phyloP scores from a whole-genome alignment of 2,113 vertebrate genomes.

The zebrafish (Danio rerio) region GRCz12tu NC_133192.1:13649001-13649500 shows the following conservation, averaged over 20 bases:
- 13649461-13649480: conserved; percentile 30
- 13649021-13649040: too few species aligned
- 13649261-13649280: neutral
- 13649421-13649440: neutral
- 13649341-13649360: neutral
- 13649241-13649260: neutral
- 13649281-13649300: conserved; percentile 1
- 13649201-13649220: neutral
- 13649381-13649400: neutral
- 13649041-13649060: too few species aligned
- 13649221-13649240: neutral
- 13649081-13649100: conserved; percentile 49
- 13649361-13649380: neutral
- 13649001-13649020: too few species aligned
- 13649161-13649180: conserved; percentile 5
- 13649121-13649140: neutral
- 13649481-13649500: conserved; percentile 14
- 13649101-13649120: neutral
- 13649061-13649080: conserved; percentile 42
- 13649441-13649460: conserved; percentile 57
- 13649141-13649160: neutral
- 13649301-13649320: neutral
- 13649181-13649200: neutral
- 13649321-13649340: neutral
- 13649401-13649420: conserved; percentile 4